Base-by-base conservation (phyloP, 2,797 vertebrate genomes). In the Sarcoramphus papa region DNA sequence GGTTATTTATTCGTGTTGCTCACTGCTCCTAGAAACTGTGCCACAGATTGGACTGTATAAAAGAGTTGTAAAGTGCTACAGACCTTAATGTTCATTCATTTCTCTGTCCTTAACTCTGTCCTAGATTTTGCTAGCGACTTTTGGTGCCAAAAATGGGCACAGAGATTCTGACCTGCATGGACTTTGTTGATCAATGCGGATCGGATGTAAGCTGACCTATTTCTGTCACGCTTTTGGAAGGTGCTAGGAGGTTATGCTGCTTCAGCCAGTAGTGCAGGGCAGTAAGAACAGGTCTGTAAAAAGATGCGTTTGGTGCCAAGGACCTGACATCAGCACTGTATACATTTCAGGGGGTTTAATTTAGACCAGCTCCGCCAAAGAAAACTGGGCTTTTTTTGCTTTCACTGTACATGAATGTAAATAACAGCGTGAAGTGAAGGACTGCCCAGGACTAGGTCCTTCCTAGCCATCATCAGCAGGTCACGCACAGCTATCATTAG, bases 161-260 rank as follows among this genome's bases (percentile, higher is more conserved):
- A 69, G 92, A 23, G 73, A 50, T 57, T 62, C 54, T 54, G 89
- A 92, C 86, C 92, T 54, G 94, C 85, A 37, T 14, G 91, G 86
- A 37, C 65, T 50, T 10, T 37, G 50, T n/a, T 43, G 87, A 16
- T 50, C 78, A 50, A 41, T 74, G 95, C 93, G 47, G 77, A 35
- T 48, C 25, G 78, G 91, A 64, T 73, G 93, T 33, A 6, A 67
- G 81, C 91, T 96, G 95, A 80, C 92, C 96, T 82, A 92, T 94
- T 96, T 94, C 94, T 94, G 94, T 94, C 96, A 95, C 2, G 10
- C 85, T 81, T 28, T 92, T 80, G 88, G 80, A 95, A 86, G 84
- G 63, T 63, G 87, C 63, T 82, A 6, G 56, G 53, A 70, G 90
- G 87, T 86, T 78, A 16, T 12, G 8, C 53, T 19, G 40, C 79